These are phyloP conservation scores for Clarias laeviceps DNA, from an alignment of 2,797 vertebrate genomes.

Conservation along the genomic window DNA sequence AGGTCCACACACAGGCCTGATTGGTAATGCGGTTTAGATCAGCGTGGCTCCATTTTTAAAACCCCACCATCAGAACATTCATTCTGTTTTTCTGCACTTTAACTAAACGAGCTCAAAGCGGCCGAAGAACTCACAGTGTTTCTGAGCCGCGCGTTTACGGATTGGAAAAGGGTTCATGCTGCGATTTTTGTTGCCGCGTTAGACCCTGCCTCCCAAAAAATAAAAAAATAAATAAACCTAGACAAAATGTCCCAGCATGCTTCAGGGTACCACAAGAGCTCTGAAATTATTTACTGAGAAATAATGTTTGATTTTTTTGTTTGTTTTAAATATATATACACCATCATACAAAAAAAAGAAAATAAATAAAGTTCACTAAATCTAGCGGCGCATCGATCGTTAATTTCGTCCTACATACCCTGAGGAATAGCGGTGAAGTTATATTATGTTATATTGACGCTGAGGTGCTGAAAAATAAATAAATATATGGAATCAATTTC, in stretches of 20 bases:
- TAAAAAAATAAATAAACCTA: not conserved
- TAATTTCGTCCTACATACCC: not conserved
- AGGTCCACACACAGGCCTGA: not conserved
- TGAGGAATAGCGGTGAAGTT: not conserved
- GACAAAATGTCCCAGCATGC: not conserved
- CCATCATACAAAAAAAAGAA: not conserved
- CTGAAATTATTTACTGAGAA: slow-evolving; percentile 42
- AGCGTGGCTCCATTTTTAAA: not conserved
- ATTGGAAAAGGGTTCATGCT: slow-evolving; percentile 24
- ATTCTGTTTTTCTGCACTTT: not conserved
- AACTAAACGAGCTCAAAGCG: not conserved
- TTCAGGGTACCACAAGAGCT: slow-evolving; percentile 53
- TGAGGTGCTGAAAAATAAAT: not conserved
- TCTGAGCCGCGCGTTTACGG: not conserved
- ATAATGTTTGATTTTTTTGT: not conserved
- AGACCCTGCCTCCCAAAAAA: not conserved
- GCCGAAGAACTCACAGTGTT: not conserved
- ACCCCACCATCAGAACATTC: not conserved
- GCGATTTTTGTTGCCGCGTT: slow-evolving; percentile 30
- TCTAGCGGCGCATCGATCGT: not conserved
- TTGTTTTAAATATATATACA: not conserved
- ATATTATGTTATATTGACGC: not conserved
- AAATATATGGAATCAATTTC: not conserved
- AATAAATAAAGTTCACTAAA: not conserved
- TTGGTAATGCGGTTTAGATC: slow-evolving; percentile 8